Percentiles rank a stretch among this genome's conserved stretches.
phyloP scores from a whole-genome alignment of 2,888 invertebrate genomes.

The Drosophila demipolita region DNA sequence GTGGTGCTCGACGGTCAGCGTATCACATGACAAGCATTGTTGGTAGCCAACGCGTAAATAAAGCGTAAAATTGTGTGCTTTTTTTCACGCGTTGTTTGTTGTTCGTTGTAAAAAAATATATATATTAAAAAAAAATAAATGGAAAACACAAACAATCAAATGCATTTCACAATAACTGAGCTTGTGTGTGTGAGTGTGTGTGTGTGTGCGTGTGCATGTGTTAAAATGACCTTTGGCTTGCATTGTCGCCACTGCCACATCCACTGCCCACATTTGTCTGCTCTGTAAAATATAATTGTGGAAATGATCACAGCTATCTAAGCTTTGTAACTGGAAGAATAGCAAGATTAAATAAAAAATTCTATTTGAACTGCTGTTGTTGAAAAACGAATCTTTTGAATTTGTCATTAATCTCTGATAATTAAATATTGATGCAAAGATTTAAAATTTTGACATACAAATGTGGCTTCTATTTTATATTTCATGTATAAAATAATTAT shows the following conservation, averaged over 20 bases:
- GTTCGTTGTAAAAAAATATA: constrained; percentile 30
- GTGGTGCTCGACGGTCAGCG: constrained; percentile 15
- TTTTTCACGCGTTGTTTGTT: constrained; percentile 61
- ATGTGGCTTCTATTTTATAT: too few relatives aligned
- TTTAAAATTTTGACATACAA: too few relatives aligned
- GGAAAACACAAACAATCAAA: constrained; percentile 77
- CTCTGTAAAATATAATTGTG: not conserved
- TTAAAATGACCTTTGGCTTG: constrained; percentile 76
- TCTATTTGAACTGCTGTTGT: not conserved
- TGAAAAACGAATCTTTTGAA: not conserved
- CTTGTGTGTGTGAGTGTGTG: constrained; percentile 15
- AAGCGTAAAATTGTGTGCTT: constrained; percentile 75
- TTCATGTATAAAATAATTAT: too few relatives aligned
- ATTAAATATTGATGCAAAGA: too few relatives aligned
- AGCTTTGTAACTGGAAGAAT: not conserved
- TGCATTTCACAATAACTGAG: constrained; percentile 65
- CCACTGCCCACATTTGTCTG: constrained; percentile 26
- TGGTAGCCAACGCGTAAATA: constrained; percentile 62
- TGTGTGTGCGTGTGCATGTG: constrained; percentile 43
- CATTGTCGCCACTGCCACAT: constrained; percentile 44
- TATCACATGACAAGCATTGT: constrained; percentile 60
- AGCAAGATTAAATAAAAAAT: not conserved
- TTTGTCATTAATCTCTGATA: not conserved
- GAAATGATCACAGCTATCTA: not conserved
- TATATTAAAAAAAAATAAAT: constrained; percentile 24